Conservation (phyloP, 2,797 vertebrate genomes). For the Pteropus rufus region DNA sequence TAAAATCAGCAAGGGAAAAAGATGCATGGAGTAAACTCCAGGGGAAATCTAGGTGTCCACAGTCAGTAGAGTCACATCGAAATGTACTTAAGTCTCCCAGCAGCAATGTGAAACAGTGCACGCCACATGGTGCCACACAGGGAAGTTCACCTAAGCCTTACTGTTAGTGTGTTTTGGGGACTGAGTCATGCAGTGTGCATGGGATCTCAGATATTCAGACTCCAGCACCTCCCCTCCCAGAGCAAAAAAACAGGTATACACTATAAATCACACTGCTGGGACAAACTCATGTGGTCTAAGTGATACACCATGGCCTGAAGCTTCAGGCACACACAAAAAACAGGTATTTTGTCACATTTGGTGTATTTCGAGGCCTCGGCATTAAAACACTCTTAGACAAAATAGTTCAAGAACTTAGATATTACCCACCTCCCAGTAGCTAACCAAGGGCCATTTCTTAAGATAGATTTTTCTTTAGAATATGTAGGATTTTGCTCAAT, state of each 20-base stretch:
- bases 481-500: neutral
- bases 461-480: neutral
- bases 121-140: neutral
- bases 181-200: neutral
- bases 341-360: neutral
- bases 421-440: neutral
- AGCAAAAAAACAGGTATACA: neutral
- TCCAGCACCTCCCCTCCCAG: neutral
- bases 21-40: neutral
- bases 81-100: neutral
- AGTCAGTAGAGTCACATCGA: neutral
- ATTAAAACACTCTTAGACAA: neutral
- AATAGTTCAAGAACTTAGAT: neutral
- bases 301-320: neutral
- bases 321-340: neutral
- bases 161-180: accelerated
- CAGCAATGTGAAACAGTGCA: neutral
- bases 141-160: neutral
- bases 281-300: neutral
- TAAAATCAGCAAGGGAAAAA: neutral
- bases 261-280: neutral
- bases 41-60: neutral
- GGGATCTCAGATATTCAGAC: neutral
- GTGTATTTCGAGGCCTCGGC: neutral
- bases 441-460: neutral